Percentiles rank a stretch among this genome's conserved stretches.
Evolutionary conservation across 2,113 vertebrate species (phyloP).

Genomic region (Oreochromis tanganicae): DNA sequence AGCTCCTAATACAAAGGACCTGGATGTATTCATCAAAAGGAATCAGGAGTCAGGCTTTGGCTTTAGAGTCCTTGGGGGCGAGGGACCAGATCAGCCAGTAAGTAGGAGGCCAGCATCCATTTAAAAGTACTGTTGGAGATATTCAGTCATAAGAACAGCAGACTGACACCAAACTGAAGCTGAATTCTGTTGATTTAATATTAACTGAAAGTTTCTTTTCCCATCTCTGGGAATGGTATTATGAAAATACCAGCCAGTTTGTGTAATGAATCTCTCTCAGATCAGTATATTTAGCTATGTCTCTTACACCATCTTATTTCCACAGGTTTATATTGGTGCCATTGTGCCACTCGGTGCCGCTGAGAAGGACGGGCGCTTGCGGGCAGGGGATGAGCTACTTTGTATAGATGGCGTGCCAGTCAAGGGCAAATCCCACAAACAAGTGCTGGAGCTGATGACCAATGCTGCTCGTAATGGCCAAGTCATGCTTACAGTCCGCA

Average conservation of each 20-base stretch:
- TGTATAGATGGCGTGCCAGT: constrained; percentile 91
- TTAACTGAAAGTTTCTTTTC: background rate
- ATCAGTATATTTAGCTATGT: background rate
- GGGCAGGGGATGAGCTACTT: constrained; percentile 92
- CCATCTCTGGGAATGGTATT: background rate
- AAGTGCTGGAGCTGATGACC: constrained; percentile 96
- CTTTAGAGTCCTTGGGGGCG: constrained; percentile 94
- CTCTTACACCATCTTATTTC: background rate
- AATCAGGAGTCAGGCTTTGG: constrained; percentile 97
- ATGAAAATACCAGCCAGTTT: background rate
- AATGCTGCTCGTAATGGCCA: constrained; percentile 92
- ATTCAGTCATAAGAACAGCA: background rate
- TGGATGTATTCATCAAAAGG: constrained; percentile 91
- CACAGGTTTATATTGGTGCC: constrained; percentile 93
- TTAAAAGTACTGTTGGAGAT: background rate
- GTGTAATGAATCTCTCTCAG: background rate
- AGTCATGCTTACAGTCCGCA: constrained; percentile 88
- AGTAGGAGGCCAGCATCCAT: background rate
- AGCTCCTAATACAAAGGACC: constrained; percentile 92
- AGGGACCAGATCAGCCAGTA: constrained; percentile 93
- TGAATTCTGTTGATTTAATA: background rate
- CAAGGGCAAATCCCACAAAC: constrained; percentile 94
- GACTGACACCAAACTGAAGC: background rate
- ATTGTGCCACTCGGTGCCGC: constrained; percentile 93
- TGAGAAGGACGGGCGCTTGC: constrained; percentile 89